Conservation (phyloP, 2,113 vertebrate species). For the Dryoscopus gambensis region DNA sequence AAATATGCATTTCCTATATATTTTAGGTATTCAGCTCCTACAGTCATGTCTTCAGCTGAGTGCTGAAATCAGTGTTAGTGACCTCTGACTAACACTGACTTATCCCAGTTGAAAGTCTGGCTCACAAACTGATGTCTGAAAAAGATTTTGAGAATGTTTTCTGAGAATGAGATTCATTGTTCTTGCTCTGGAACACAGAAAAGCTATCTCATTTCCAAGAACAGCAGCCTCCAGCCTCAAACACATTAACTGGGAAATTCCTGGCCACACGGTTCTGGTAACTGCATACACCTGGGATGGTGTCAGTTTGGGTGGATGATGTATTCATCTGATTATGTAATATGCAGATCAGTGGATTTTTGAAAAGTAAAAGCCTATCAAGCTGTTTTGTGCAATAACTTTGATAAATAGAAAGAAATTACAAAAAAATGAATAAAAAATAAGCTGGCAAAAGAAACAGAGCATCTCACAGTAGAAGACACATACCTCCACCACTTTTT, state of each 20-base stretch:
- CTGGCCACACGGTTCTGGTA: not conserved
- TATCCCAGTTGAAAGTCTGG: not conserved
- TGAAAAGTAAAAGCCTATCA: not conserved
- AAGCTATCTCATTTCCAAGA: not conserved
- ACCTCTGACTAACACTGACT: not conserved
- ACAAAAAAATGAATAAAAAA: not conserved
- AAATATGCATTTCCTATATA: not conserved
- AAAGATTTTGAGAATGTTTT: not conserved
- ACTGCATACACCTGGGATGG: not conserved
- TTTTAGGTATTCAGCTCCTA: not conserved
- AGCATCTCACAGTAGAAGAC: not conserved
- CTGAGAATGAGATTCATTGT: not conserved
- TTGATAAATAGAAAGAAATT: not conserved
- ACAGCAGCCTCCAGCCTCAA: not conserved
- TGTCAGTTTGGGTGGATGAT: not conserved
- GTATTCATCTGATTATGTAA: not conserved
- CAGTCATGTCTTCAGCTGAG: not conserved
- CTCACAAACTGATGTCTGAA: not conserved
- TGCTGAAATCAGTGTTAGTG: not conserved
- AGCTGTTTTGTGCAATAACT: not conserved
- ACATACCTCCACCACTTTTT: not conserved
- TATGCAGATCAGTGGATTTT: fast-evolving
- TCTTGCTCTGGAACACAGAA: not conserved
- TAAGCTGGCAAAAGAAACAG: not conserved
- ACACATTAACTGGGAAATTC: not conserved